Percentiles rank a stretch among this genome's conserved stretches.
phyloP scores from a whole-genome alignment of 2,113 vertebrate species.

The Piprites chloris region DNA sequence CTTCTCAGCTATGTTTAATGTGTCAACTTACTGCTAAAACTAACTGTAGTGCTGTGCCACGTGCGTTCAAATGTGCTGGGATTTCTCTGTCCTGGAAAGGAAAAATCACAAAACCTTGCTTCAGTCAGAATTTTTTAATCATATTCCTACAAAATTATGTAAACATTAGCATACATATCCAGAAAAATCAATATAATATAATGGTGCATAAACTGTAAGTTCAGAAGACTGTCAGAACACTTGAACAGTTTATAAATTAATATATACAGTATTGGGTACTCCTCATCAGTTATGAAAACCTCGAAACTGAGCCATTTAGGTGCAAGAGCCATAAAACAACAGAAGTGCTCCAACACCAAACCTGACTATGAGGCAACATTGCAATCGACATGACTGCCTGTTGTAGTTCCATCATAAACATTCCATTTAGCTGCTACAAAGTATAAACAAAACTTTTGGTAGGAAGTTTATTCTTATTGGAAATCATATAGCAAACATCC shows the following conservation, averaged over 20 bases:
- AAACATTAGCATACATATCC: slow-evolving; percentile 60
- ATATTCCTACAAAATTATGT: slow-evolving; percentile 65
- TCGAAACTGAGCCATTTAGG: slow-evolving; percentile 25
- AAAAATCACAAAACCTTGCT: background rate
- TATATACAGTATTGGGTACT: slow-evolving; percentile 20
- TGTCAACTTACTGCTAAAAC: background rate
- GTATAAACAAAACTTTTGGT: background rate
- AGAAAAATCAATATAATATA: slow-evolving; percentile 47
- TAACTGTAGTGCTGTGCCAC: background rate
- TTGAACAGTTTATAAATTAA: slow-evolving; percentile 40
- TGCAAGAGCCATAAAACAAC: background rate
- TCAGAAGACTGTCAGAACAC: slow-evolving; percentile 40
- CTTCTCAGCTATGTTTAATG: background rate
- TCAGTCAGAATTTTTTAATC: slow-evolving; percentile 53
- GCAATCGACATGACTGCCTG: background rate
- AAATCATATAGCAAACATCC: slow-evolving; percentile 23
- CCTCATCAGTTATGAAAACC: background rate
- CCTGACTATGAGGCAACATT: background rate
- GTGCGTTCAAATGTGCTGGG: background rate
- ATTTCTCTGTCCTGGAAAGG: background rate
- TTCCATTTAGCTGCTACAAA: background rate
- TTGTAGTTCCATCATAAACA: background rate
- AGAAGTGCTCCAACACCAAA: background rate
- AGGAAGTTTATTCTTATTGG: slow-evolving; percentile 32
- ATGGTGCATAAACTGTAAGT: slow-evolving; percentile 35